These are phyloP conservation scores for Drosophila pegasa DNA, from an alignment of 2,888 invertebrate genomes.

Conservation along the genomic window DNA sequence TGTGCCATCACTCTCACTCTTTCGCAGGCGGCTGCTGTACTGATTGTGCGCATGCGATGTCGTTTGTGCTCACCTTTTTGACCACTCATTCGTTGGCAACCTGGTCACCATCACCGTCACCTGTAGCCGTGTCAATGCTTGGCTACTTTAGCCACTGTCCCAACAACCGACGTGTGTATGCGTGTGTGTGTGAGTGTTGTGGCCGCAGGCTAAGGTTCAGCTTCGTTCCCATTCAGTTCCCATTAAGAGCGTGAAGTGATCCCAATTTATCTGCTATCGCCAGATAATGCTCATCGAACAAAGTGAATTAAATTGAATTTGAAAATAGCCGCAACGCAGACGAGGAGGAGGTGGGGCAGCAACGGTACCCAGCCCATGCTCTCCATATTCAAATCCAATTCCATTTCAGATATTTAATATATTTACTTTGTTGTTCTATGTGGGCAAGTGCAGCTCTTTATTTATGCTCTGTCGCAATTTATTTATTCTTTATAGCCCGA, in stretches of 20 bases:
- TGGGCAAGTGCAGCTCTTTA: conserved; percentile 52
- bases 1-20: conserved; percentile 39
- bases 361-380: conserved; percentile 3
- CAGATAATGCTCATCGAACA: conserved; percentile 85
- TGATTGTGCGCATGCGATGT: conserved; percentile 82
- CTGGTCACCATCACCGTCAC: conserved; percentile 42
- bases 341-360: not conserved
- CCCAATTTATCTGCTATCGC: conserved; percentile 85
- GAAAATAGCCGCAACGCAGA: conserved; percentile 70
- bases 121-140: conserved; percentile 58
- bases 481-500: conserved; percentile 63
- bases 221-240: conserved; percentile 51
- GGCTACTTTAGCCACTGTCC: conserved; percentile 75
- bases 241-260: conserved; percentile 85
- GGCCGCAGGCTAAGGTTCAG: conserved; percentile 18
- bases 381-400: conserved; percentile 3
- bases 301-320: conserved; percentile 85
- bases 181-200: conserved; percentile 9
- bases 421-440: conserved; percentile 5
- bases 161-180: conserved; percentile 11
- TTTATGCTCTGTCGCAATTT: conserved; percentile 65
- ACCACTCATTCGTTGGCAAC: conserved; percentile 75
- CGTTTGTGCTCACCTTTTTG: conserved; percentile 82
- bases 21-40: conserved; percentile 44
- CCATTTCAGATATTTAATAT: conserved; percentile 18